Base-by-base conservation (phyloP, 2,888 invertebrate species). In the Keiferia lycopersicella region DNA sequence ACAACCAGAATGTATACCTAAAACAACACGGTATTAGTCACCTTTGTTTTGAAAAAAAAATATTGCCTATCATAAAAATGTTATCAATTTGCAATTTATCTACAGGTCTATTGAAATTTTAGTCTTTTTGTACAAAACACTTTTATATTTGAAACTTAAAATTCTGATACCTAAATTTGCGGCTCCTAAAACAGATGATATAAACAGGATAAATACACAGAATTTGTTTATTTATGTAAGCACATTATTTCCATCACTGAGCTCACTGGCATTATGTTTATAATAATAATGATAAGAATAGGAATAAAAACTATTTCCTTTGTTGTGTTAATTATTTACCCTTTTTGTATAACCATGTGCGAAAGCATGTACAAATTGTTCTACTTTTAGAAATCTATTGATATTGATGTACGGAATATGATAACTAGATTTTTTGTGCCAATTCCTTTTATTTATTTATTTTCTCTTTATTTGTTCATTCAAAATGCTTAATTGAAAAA, bases 211-310 rank as follows among this genome's bases (percentile, higher is more conserved):
- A 26, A 51, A 18, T 34, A 51, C 53, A 62, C 18, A 45, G 22
- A 26, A n/a, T 48, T 60, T 41, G 34, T 57, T 57, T 57, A 57
- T 57, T 57, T 57, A 57, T 57, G 57, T 53, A 26, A 51, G 18
- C 22, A 48, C 16, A 16, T 48, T 2, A 39, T 39, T 39, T 39
- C 39, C 8, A 39, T 4, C 39, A 39, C 3, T 39, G 10, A 39
- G n/a, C 1, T 14, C 41, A n/a, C 41, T 14, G 41, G 8, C 11
- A 41, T 3, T 41, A 41, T 41, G 41, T 41, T 41, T 41, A 41
- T 14, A n/a, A 14, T 41, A 41, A 41, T 14, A 41, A 14, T 41
- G 41, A 41, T 41, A 41, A 41, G 14, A 1, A 14, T 41, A 1
- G 2, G 41, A 41, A 41, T 41, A 2, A 14, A 41, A 41, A 41